Conservation (phyloP, 2,888 invertebrate species). For the Acleris holmiana region DNA sequence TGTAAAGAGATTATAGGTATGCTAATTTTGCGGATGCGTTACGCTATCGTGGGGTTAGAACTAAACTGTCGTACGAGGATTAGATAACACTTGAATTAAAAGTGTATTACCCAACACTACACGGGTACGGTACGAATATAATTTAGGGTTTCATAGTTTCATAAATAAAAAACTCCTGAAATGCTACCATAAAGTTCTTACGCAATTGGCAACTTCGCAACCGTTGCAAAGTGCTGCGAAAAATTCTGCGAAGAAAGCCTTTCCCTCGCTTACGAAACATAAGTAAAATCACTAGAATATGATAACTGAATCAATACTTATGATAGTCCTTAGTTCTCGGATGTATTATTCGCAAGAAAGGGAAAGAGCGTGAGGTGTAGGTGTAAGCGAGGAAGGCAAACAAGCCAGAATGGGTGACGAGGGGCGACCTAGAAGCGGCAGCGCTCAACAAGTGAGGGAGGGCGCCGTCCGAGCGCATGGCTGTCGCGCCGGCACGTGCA, state of each 20-base stretch:
- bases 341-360: conserved; percentile 52
- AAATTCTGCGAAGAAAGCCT: not conserved
- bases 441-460: conserved; percentile 74
- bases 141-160: too few species aligned
- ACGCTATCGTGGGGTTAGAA: conserved; percentile 3
- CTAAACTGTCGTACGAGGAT: not conserved
- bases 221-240: conserved; percentile 9
- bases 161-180: too few species aligned
- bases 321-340: conserved; percentile 37
- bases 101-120: not conserved
- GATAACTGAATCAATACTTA: conserved; percentile 29
- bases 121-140: not conserved
- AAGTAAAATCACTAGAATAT: conserved; percentile 7
- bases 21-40: conserved; percentile 47
- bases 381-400: conserved; percentile 46
- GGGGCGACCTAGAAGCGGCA: conserved; percentile 54
- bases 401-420: conserved; percentile 42
- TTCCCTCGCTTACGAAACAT: not conserved
- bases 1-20: not conserved
- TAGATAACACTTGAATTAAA: conserved; percentile 1
- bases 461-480: conserved; percentile 68
- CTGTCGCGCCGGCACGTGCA: conserved; percentile 79
- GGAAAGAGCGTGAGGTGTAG: conserved; percentile 52
- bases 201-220: conserved; percentile 8
- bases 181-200: not conserved